Evolutionary conservation across 2,888 invertebrate species (phyloP).

Genomic region (Melanotus villosus): DNA sequence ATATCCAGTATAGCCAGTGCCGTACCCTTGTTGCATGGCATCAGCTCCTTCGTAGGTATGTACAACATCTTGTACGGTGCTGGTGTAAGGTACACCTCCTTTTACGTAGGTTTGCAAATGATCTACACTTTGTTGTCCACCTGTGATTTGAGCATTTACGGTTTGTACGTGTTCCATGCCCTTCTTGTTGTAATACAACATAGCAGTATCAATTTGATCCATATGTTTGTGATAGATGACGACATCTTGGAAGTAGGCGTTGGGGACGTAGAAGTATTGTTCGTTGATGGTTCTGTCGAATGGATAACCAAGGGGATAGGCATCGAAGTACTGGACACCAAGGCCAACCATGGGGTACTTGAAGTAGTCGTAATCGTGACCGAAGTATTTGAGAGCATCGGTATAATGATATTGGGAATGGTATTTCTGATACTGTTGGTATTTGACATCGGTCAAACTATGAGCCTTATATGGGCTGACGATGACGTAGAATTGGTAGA

Average conservation of each 20-base stretch:
- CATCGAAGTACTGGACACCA: slow-evolving; percentile 66
- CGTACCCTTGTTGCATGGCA: too few relatives aligned
- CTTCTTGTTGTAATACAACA: slow-evolving; percentile 4
- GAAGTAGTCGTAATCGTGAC: slow-evolving; percentile 25
- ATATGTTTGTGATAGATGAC: slow-evolving; percentile 73
- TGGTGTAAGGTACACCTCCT: too few relatives aligned
- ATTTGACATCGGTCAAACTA: too few relatives aligned
- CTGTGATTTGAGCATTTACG: neutral
- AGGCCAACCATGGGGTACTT: slow-evolving; percentile 14
- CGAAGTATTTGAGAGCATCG: slow-evolving; percentile 8
- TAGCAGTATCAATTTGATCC: neutral
- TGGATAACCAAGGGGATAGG: slow-evolving; percentile 80
- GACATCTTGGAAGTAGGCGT: slow-evolving; percentile 78
- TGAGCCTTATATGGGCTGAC: slow-evolving; percentile 65
- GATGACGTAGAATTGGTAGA: slow-evolving; percentile 70
- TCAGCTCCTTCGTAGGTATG: too few relatives aligned
- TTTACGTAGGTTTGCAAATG: too few relatives aligned
- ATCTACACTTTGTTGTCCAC: neutral
- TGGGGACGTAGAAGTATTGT: slow-evolving; percentile 75
- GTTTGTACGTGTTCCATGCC: neutral
- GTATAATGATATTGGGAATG: too few relatives aligned
- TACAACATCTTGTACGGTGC: too few relatives aligned
- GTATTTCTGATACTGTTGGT: neutral
- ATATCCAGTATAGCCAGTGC: too few relatives aligned
- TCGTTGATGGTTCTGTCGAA: slow-evolving; percentile 78